phyloP scores from a whole-genome alignment of 2,888 invertebrate genomes.

The Andrena hattorfiana region DNA sequence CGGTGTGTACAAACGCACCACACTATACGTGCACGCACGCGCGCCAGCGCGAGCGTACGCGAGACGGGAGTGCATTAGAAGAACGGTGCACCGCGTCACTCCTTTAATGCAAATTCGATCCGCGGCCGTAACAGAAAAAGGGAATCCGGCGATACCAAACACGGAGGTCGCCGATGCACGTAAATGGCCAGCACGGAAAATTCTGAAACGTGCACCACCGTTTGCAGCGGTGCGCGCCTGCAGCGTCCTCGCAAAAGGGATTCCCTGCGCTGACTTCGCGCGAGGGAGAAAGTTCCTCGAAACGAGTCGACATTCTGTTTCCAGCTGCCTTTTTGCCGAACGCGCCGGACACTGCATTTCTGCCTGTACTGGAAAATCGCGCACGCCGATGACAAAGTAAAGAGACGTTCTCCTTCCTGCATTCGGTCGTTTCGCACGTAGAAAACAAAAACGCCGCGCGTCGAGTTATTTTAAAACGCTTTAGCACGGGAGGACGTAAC shows the following conservation, averaged over 20 bases:
- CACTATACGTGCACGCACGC: not conserved
- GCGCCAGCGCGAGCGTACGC: too few species aligned
- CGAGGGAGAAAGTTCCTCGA: slow-evolving; percentile 52
- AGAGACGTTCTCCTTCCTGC: too few species aligned
- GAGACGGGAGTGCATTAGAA: slow-evolving; percentile 55
- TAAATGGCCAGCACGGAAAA: slow-evolving; percentile 56
- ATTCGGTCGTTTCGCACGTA: too few species aligned
- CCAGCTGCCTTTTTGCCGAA: slow-evolving; percentile 2
- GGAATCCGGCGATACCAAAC: slow-evolving; percentile 57
- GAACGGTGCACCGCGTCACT: slow-evolving; percentile 50
- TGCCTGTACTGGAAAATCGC: not conserved
- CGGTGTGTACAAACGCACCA: slow-evolving; percentile 7
- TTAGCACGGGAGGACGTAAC: not conserved
- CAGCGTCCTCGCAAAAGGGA: slow-evolving; percentile 41
- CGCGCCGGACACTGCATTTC: not conserved
- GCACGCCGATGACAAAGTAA: not conserved
- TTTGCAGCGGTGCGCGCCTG: slow-evolving; percentile 3
- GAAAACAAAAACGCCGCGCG: not conserved
- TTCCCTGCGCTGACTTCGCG: slow-evolving; percentile 19
- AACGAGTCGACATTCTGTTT: slow-evolving; percentile 44
- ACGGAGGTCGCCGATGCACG: slow-evolving; percentile 44
- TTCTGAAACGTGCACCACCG: slow-evolving; percentile 35
- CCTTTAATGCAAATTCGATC: slow-evolving; percentile 60
- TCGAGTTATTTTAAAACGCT: not conserved
- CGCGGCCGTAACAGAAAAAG: slow-evolving; percentile 48